Base-by-base conservation (phyloP, 2,888 invertebrate species). In the Agyllia agylla region DNA sequence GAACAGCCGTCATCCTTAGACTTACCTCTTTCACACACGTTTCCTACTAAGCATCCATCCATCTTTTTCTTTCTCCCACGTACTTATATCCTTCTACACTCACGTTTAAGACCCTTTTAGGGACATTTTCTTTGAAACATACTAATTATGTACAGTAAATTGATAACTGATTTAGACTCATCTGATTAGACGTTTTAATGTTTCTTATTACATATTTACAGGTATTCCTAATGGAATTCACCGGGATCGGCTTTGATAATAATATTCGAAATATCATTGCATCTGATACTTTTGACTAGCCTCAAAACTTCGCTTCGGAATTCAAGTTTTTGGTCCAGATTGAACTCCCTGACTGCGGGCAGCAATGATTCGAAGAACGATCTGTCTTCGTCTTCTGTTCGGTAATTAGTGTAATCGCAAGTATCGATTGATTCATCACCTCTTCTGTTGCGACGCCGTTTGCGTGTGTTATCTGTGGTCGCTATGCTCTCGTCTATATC, bases 321-420 rank as follows among this genome's bases (percentile, higher is more conserved):
- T 84, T 97, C 96, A 82, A 97, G 86, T 91, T 97, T 97, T 89
- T 96, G 96, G 89, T 97, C 97, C 87, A 97, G 92, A 92, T 96
- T 95, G 89, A 97, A 97, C 80, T 96, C 95, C 85, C 96, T 96
- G 4, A 97, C 96, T 2, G 96, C 96, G 1, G 97, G 97, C 80
- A 97, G 86, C 17, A 97, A 94, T 0, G 97, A 97, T 82, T 97
- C 96, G 92, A 97, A 97, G 90, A 97, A 97, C 20, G 96, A 96
- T 85, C 95, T 95, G 77, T 97, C 97, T n/a, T 97, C 97, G 57
- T 97, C 97, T 30, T 96, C 96, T 0, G 91, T 85, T 2, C 93
- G 82, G 81, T 27, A 70, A 70, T 49, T 49, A 4, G 93, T 80
- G 81, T 49, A 49, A 49, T 70, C 27, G 5, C 64, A 64, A 24